Evolutionary conservation across 1,140 invertebrate genomes (phyloP), one percentile per base, ranked within the genome.

Genomic region (Cherax destructor): DNA sequence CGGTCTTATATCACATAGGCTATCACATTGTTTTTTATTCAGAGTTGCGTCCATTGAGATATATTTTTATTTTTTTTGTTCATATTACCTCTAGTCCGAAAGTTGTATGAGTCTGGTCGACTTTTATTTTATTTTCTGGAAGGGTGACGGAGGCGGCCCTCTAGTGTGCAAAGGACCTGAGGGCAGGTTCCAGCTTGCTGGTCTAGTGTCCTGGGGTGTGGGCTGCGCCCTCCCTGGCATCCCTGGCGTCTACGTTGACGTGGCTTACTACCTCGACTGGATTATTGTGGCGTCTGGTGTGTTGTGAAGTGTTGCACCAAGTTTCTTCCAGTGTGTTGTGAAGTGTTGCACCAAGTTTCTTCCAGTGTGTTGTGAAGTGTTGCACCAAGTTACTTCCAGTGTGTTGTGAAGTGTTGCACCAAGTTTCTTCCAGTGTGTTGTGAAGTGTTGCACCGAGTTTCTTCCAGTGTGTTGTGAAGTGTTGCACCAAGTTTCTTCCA

Each of bases 71-170:
- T 24, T n/a, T 30, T 74, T 30, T 30, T 9, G 16, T 41, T 30
- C 5, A 30, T 24, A 74, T 74, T 9, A 30, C n/a, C 6, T 74
- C 11, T 7, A 2, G 30, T 41, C 30, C 30, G 30, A 9, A 50
- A 16, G 0, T 30, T 30, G 1, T 16, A 16, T 47, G 7, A 61
- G 0, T 61, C 61, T 72, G 41, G 7, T 13, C 50, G 2, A 21
- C 1, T 4, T 47, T 76, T n/a, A 74, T n/a, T 7, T 74, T 74
- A 41, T 59, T 59, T 61, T 69, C 30, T 16, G 6, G 9, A 77
- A 95, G 94, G 98, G 98, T 91, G 98, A 99, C 93, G 98, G 98
- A 4, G 98, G 98, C 93, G 97, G 98, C 93, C 98, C 98, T 0
- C 95, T 99, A 95, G 98, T 99, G 0, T 99, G 98, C 94, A 97